These are phyloP conservation scores for Xanthorhoe spadicearia DNA, from an alignment of 2,888 invertebrate species.

Conservation along the genomic window DNA sequence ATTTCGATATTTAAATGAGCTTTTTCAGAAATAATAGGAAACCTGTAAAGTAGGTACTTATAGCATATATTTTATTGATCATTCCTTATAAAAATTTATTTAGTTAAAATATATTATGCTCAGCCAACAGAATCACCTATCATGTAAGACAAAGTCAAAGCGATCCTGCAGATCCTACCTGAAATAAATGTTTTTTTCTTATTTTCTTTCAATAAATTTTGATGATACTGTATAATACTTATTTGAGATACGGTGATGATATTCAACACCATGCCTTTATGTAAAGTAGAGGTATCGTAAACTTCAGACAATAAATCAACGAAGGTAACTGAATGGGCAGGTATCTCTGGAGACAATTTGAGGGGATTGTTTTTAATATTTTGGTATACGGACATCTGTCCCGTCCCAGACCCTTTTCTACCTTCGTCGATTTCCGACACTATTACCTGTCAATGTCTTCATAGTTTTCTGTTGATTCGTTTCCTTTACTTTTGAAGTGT, in stretches of 20 bases:
- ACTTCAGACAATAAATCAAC: constrained; percentile 17
- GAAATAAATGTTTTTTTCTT: too few species aligned
- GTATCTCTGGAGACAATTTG: constrained; percentile 29
- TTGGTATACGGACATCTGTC: constrained; percentile 74
- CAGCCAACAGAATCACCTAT: too few species aligned
- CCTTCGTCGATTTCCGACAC: constrained; percentile 68
- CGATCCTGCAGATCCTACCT: too few species aligned
- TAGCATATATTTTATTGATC: too few species aligned
- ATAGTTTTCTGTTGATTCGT: constrained; percentile 65
- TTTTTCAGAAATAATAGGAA: background rate
- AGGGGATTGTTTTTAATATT: constrained; percentile 51
- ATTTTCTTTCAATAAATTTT: background rate
- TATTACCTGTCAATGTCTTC: constrained; percentile 77
- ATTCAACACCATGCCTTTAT: background rate
- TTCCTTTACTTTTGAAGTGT: constrained; percentile 47
- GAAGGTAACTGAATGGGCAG: constrained; percentile 17
- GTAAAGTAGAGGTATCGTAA: constrained; percentile 1
- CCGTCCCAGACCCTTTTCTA: constrained; percentile 69
- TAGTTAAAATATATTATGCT: background rate
- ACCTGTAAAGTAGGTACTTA: background rate
- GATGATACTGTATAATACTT: background rate
- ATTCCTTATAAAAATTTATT: background rate
- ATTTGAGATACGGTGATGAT: background rate
- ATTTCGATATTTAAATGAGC: constrained; percentile 6
- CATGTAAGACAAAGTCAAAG: too few species aligned